These are phyloP conservation scores for Tineola bisselliella DNA, from an alignment of 2,888 invertebrate genomes.

Conservation along the genomic window DNA sequence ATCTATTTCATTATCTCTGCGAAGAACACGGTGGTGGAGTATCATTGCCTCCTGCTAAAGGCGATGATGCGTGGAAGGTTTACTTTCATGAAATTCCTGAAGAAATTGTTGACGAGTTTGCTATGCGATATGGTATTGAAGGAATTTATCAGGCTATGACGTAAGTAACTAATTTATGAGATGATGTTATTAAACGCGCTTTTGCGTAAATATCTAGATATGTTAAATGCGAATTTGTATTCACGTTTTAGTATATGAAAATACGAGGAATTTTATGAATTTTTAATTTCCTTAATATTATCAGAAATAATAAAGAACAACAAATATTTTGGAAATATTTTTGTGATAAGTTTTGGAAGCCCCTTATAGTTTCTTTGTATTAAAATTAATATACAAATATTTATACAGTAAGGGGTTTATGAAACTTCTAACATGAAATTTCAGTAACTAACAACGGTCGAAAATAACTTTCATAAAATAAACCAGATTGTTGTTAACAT, in stretches of 20 bases:
- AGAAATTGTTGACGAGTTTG: slow-evolving; percentile 99
- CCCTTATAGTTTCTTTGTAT: not conserved
- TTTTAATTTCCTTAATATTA: no score
- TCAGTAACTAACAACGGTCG: not conserved
- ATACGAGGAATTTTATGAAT: no score
- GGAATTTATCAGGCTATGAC: slow-evolving; percentile 99
- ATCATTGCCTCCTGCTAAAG: slow-evolving; percentile 90
- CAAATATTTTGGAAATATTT: no score
- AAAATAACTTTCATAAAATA: slow-evolving; percentile 1
- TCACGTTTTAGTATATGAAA: no score
- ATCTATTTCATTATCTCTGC: slow-evolving; percentile 97
- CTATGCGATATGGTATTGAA: slow-evolving; percentile 99
- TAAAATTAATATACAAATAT: not conserved
- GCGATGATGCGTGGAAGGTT: slow-evolving; percentile 98
- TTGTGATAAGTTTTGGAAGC: not conserved
- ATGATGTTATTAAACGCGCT: no score
- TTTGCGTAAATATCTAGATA: no score
- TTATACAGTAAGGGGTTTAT: not conserved
- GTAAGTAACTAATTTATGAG: slow-evolving; percentile 64
- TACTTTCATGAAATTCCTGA: slow-evolving; percentile 99
- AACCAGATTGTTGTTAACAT: not conserved
- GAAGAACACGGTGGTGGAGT: slow-evolving; percentile 92
- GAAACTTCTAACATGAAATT: slow-evolving; percentile 1
- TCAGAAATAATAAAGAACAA: no score
- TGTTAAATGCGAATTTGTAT: no score